A percentile compares a stretch with the other conserved stretches of the same genome.
Evolutionary conservation across 2,888 invertebrate species (phyloP).

Genomic region (Limnephilus rhombicus): DNA sequence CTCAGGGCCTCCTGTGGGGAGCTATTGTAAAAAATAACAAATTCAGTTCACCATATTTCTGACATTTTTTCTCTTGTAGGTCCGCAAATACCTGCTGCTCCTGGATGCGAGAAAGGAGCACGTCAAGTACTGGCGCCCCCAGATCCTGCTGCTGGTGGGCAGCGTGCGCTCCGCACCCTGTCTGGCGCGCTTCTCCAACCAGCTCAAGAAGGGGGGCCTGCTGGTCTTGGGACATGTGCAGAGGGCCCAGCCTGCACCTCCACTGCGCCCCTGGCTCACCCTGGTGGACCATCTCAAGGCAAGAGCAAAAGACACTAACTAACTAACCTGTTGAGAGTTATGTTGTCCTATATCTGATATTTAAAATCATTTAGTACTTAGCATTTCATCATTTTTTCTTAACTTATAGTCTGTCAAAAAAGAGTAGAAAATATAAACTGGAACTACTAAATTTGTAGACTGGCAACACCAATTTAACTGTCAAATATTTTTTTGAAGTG

Average conservation of each 20-base stretch:
- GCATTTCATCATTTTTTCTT: no score
- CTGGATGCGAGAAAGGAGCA: slow-evolving; percentile 98
- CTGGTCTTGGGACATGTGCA: slow-evolving; percentile 76
- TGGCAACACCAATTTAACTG: no score
- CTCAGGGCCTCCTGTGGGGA: no score
- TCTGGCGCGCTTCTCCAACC: slow-evolving; percentile 97
- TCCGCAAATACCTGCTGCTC: slow-evolving; percentile 96
- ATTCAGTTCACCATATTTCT: background rate
- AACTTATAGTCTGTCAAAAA: no score
- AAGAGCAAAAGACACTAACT: slow-evolving; percentile 2
- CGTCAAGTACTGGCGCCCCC: slow-evolving; percentile 99
- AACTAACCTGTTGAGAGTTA: no score
- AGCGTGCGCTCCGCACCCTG: slow-evolving; percentile 94
- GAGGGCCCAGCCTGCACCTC: slow-evolving; percentile 75
- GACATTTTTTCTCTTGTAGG: slow-evolving; percentile 73
- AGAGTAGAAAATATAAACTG: no score
- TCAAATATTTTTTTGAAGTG: no score
- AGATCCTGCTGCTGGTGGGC: slow-evolving; percentile 94
- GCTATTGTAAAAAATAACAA: no score
- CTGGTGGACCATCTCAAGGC: slow-evolving; percentile 97
- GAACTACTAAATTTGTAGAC: no score
- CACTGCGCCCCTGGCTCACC: slow-evolving; percentile 93
- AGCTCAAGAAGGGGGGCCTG: slow-evolving; percentile 91
- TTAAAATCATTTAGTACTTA: no score
- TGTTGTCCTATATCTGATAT: no score